Conservation (phyloP, 2,113 vertebrate species). For the Petrocephalus microphthalmus region DNA sequence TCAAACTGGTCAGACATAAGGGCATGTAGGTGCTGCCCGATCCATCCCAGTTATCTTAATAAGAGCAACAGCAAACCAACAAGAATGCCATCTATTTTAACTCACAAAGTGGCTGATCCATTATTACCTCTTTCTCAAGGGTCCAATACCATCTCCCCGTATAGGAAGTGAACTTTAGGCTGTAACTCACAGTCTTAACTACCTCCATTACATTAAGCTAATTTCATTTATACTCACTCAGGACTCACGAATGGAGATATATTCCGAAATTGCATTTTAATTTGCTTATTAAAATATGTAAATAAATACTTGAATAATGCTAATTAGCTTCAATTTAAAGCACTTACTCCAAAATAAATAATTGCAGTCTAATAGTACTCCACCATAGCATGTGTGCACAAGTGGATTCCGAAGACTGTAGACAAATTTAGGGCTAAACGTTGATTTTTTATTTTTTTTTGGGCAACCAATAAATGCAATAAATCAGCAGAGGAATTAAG, state of each 20-base stretch:
- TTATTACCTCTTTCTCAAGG: neutral
- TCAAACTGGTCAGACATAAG: neutral
- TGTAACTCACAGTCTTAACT: neutral
- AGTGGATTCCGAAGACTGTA: neutral
- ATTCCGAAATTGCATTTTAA: neutral
- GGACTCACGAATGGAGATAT: neutral
- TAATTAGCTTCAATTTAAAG: neutral
- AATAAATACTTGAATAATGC: neutral
- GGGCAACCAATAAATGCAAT: neutral
- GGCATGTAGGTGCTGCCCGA: neutral
- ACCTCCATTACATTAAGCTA: neutral
- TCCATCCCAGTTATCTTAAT: neutral
- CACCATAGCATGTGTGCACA: neutral
- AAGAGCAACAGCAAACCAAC: neutral
- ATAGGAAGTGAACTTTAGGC: neutral
- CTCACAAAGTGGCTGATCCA: neutral
- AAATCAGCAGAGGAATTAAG: neutral
- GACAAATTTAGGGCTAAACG: neutral
- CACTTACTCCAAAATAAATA: neutral
- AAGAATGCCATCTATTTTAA: neutral
- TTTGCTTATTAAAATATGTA: slow-evolving; percentile 7
- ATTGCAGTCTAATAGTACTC: neutral
- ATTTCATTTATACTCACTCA: neutral
- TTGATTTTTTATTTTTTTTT: neutral
- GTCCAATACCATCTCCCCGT: neutral